Percentiles rank a stretch among this genome's conserved stretches.
These are phyloP conservation scores for Aelia acuminata DNA, from an alignment of 2,888 invertebrate genomes.

Conservation along the genomic window DNA sequence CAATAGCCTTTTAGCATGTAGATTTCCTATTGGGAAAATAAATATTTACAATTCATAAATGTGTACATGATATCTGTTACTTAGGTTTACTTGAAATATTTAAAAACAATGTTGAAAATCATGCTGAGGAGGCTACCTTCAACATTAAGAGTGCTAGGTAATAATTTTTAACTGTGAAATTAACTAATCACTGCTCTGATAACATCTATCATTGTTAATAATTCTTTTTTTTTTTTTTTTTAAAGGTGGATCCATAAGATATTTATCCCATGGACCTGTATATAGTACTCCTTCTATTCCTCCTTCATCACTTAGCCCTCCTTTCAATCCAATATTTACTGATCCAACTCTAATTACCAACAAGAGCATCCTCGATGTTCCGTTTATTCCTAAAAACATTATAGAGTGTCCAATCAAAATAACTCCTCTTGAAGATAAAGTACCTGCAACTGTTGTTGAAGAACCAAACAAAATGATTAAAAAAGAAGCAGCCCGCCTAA, in stretches of 20 bases:
- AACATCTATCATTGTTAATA: no score
- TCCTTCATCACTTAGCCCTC: background rate
- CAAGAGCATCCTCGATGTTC: conserved; percentile 55
- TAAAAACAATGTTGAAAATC: background rate
- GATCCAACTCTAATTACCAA: conserved; percentile 12
- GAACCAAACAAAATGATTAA: conserved; percentile 70
- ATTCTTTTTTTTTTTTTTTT: background rate
- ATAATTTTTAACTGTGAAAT: no score
- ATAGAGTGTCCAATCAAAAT: conserved; percentile 56
- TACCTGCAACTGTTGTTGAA: conserved; percentile 57
- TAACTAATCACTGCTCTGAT: background rate
- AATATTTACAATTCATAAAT: background rate
- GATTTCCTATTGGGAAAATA: background rate
- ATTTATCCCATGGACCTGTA: background rate
- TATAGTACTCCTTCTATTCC: background rate
- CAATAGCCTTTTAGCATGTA: background rate
- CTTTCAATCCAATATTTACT: background rate
- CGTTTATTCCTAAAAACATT: conserved; percentile 30
- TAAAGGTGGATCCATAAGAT: background rate
- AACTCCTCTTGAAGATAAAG: conserved; percentile 56
- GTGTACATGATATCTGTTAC: background rate
- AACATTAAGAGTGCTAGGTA: background rate
- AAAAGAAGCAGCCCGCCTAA: conserved; percentile 80
- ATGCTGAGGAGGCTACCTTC: background rate
- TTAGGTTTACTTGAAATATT: background rate